Evolutionary conservation across 2,888 invertebrate genomes (phyloP), one percentile per base, ranked within the genome.

Genomic region (Phlogophora meticulosa): DNA sequence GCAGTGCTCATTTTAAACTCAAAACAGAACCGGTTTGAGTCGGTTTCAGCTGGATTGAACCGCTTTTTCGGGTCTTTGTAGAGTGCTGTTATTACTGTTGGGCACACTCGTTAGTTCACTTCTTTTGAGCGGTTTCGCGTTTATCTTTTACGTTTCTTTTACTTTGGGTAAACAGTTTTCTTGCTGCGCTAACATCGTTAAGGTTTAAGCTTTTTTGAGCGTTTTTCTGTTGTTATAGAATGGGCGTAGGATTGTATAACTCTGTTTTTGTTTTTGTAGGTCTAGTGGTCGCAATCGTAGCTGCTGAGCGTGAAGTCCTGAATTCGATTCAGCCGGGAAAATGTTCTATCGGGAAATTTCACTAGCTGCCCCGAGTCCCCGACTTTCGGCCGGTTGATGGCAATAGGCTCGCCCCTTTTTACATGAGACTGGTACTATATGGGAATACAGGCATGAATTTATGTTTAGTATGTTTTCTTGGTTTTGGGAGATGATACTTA

Each of bases 1-100:
- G 51, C 43, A 51, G 43, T 11, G 61, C 10, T 57, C 51, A 43
- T 78, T 71, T 78, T 20, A 53, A 75, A 78, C 65, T 72, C 60
- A 67, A 75, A 72, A 63, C 53, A 49, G 43, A 24, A 60, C 78
- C 32, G 66, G 75, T 67, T 67, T 46, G 28, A 64, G 46, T 51
- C 32, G 57, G 74, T 67, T 75, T 64, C 32, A 74, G 34, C 38
- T 48, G 51, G 75, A 63, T 64, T 56, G 40, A 32, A 56, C 58
- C 46, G 62, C 13, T 62, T 67, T 74, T 71, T 42, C 32, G 56
- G 38, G 17, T 15, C 43, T 51, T 51, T 59, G 49, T 72, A 24
- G 55, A 71, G 17, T 22, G 43, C 40, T 77, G 70, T 60, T 74
- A 42, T 74, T 65, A 57, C 64, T 57, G 56, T 53, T n/a, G 45